Evolutionary conservation across 1,140 invertebrate species (phyloP).

Genomic region (Drosophila leontia): DNA sequence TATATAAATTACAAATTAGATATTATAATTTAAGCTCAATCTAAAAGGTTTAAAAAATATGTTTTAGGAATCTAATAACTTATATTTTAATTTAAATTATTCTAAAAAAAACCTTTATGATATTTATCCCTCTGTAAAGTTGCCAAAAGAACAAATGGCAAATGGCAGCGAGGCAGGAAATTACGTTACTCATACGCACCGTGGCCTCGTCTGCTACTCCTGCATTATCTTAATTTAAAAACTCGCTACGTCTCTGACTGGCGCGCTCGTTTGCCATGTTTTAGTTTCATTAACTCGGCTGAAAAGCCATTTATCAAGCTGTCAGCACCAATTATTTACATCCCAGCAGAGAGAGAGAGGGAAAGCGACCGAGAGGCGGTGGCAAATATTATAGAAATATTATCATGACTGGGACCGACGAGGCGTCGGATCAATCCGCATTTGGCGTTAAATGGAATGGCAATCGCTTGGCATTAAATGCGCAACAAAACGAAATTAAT

Average conservation of each 20-base stretch:
- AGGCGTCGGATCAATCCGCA: constrained; percentile 38
- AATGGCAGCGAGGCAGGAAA: constrained; percentile 66
- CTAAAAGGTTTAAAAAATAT: too few relatives aligned
- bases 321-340: constrained; percentile 80
- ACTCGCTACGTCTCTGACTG: constrained; percentile 21
- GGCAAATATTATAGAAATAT: constrained; percentile 68
- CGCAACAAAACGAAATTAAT: constrained; percentile 68
- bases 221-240: constrained; percentile 82
- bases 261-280: constrained; percentile 58
- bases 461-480: constrained; percentile 56
- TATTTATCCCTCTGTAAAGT: background rate
- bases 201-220: constrained; percentile 49
- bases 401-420: constrained; percentile 31
- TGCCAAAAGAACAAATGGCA: constrained; percentile 36
- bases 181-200: constrained; percentile 76
- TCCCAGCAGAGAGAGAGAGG: constrained; percentile 1
- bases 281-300: constrained; percentile 80
- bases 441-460: constrained; percentile 48
- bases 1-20: too few relatives aligned
- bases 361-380: background rate
- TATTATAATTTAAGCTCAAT: too few relatives aligned
- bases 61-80: too few relatives aligned
- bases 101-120: background rate
- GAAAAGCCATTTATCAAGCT: constrained; percentile 79
- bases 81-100: background rate